Conservation (phyloP, 2,888 invertebrate genomes). For the Lepidochrysops patricia region DNA sequence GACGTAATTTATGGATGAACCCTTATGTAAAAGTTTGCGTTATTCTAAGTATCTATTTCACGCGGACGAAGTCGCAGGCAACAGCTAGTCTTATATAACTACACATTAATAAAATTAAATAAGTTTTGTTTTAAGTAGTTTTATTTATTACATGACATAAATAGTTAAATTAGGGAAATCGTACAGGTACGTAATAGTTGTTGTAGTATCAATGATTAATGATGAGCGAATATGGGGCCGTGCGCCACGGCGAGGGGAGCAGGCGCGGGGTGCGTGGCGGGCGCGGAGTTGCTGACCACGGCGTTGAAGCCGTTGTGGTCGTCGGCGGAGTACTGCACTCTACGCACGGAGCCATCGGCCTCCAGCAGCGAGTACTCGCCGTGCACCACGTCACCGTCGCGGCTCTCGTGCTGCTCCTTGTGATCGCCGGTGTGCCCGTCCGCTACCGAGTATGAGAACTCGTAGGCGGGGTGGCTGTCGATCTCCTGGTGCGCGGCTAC, state of each 20-base stretch:
- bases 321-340: constrained; percentile 70
- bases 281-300: constrained; percentile 29
- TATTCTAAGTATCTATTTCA: no score
- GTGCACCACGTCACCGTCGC: constrained; percentile 37
- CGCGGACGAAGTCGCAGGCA: no score
- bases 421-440: constrained; percentile 20
- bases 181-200: neutral
- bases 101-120: neutral
- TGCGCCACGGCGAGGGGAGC: constrained; percentile 18
- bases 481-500: constrained; percentile 13
- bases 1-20: no score
- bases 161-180: neutral
- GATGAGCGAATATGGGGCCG: constrained; percentile 11
- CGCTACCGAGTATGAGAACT: constrained; percentile 71
- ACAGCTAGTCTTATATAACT: no score
- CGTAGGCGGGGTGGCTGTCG: constrained; percentile 66
- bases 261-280: constrained; percentile 24
- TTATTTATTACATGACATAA: neutral
- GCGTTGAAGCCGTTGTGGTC: constrained; percentile 54
- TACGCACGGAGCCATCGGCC: constrained; percentile 70
- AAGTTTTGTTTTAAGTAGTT: neutral
- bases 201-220: constrained; percentile 33
- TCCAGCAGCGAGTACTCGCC: constrained; percentile 68
- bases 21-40: no score
- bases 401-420: constrained; percentile 26